A percentile compares a stretch with the other conserved stretches of the same genome.
Conservation (phyloP, 2,888 invertebrate species). For the Trimorus sp. region DNA sequence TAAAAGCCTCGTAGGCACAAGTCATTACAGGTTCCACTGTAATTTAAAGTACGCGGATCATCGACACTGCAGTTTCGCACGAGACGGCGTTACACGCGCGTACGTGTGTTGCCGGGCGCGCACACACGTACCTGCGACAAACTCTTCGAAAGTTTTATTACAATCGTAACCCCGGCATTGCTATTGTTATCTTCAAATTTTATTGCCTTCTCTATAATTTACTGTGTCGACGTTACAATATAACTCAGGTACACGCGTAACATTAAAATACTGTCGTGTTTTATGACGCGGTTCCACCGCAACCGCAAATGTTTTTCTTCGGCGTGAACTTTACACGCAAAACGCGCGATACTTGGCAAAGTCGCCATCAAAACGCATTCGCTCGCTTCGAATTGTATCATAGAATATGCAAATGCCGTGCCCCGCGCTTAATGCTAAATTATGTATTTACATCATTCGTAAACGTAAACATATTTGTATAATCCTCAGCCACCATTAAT, state of each 20-base stretch:
- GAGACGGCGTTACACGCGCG: not conserved
- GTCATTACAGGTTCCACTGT: not conserved
- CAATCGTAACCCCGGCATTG: constrained; percentile 34
- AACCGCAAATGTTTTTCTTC: constrained; percentile 31
- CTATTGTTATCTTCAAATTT: constrained; percentile 46
- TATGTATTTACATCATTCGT: constrained; percentile 1
- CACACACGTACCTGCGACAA: constrained; percentile 9
- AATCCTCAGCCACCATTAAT: constrained; percentile 5
- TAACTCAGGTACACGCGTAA: constrained; percentile 22
- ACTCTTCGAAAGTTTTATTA: constrained; percentile 44
- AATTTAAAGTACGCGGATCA: constrained; percentile 12
- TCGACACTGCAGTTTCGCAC: constrained; percentile 9
- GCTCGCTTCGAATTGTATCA: constrained; percentile 6
- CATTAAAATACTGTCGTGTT: constrained; percentile 24
- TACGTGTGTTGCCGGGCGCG: too few relatives aligned
- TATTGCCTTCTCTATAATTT: constrained; percentile 38
- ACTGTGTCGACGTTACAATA: constrained; percentile 35
- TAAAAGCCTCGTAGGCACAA: not conserved
- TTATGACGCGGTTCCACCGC: constrained; percentile 24
- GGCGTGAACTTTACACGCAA: constrained; percentile 13
- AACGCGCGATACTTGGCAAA: not conserved
- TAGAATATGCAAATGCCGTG: not conserved
- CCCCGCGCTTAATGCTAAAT: not conserved
- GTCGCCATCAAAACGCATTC: not conserved
- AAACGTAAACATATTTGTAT: constrained; percentile 14